Evolutionary conservation across 1,140 invertebrate species (phyloP).

Genomic region (Pseudomyrmex sp.): DNA sequence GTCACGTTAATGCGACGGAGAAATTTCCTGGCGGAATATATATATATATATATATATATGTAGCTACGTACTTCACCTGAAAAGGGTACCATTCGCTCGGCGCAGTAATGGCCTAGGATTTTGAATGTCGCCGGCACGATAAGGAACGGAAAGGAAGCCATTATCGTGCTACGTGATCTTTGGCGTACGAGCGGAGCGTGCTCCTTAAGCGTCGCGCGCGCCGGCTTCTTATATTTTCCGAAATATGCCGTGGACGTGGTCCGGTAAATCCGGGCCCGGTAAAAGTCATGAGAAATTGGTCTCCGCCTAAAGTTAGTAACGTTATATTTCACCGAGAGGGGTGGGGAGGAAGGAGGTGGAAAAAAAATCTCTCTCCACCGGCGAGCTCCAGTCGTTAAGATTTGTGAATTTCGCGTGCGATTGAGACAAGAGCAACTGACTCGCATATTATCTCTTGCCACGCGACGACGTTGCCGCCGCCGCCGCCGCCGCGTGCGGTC

Average conservation of each 20-base stretch:
- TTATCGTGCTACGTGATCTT: constrained; percentile 81
- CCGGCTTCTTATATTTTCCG: constrained; percentile 71
- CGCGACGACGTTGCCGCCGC: neutral
- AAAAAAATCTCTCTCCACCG: constrained; percentile 2
- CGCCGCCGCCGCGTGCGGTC: too few species aligned
- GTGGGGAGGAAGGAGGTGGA: too few species aligned
- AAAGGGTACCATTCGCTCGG: constrained; percentile 73
- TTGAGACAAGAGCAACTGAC: constrained; percentile 28
- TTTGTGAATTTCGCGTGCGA: constrained; percentile 50
- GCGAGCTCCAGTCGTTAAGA: constrained; percentile 32
- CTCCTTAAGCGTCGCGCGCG: constrained; percentile 70
- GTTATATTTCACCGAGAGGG: constrained; percentile 42
- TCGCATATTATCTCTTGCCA: constrained; percentile 36
- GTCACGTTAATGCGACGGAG: constrained; percentile 62
- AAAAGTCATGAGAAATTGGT: constrained; percentile 64
- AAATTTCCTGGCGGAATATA: constrained; percentile 65
- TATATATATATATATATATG: constrained; percentile 67
- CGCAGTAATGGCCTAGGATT: constrained; percentile 76
- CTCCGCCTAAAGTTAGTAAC: constrained; percentile 50
- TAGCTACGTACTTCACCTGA: constrained; percentile 71
- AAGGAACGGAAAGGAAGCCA: constrained; percentile 81
- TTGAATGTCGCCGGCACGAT: constrained; percentile 81
- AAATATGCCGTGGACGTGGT: constrained; percentile 73
- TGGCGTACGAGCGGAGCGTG: constrained; percentile 73
- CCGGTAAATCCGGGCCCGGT: constrained; percentile 55